Percentiles rank a stretch among this genome's conserved stretches.
phyloP scores from a whole-genome alignment of 2,113 vertebrate species.

The Myrmecophaga tridactyla region DNA sequence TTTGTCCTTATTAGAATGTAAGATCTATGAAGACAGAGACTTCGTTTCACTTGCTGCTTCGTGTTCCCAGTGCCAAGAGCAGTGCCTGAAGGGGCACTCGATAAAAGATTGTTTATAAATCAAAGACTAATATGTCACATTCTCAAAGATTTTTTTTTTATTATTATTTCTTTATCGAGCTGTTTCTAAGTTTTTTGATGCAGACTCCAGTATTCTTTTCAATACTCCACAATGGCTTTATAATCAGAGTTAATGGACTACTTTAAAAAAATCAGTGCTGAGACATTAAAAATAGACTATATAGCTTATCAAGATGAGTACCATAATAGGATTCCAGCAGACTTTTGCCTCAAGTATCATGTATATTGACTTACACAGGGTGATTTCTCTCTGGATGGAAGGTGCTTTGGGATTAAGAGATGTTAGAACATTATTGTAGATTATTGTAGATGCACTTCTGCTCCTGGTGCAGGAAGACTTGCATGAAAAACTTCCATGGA shows the following conservation, averaged over 20 bases:
- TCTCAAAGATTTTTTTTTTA: constrained; percentile 31
- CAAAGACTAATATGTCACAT: neutral
- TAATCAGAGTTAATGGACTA: neutral
- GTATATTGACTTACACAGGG: neutral
- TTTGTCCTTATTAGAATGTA: neutral
- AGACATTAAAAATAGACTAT: neutral
- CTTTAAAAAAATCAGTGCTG: neutral
- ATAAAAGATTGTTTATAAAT: neutral
- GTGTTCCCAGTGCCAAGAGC: neutral
- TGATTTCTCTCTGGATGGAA: neutral
- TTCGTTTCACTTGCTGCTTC: neutral
- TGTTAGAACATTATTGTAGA: neutral
- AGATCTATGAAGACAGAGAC: neutral
- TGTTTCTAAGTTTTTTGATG: neutral
- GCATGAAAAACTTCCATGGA: neutral
- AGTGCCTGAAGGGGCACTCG: neutral
- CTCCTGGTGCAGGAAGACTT: neutral
- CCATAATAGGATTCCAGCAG: neutral
- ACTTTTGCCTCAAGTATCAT: neutral
- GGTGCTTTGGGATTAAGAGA: neutral
- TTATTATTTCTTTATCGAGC: neutral
- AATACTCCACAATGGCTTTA: neutral
- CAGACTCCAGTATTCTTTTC: neutral
- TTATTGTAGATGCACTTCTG: neutral
- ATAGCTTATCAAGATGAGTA: neutral